Evolutionary conservation across 2,797 vertebrate species (phyloP).

Genomic region (Coilia nasus): DNA sequence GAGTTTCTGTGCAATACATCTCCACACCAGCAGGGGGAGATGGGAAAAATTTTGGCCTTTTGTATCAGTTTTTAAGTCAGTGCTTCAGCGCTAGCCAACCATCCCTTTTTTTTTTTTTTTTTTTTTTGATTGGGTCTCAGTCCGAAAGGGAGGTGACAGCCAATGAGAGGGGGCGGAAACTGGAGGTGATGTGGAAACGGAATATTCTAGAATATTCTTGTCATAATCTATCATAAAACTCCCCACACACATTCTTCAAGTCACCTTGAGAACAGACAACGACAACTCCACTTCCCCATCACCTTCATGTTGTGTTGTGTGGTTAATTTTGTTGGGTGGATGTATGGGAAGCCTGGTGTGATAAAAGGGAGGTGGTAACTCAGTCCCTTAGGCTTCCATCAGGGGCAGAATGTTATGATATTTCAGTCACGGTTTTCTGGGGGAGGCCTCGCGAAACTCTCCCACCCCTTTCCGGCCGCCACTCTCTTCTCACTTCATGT

Average conservation of each 20-base stretch:
- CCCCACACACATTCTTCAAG: neutral
- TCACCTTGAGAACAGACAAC: neutral
- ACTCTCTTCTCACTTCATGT: slow-evolving; percentile 48
- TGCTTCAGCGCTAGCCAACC: slow-evolving; percentile 19
- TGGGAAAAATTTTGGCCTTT: slow-evolving; percentile 4
- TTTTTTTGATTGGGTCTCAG: neutral
- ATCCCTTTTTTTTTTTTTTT: neutral
- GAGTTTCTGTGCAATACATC: slow-evolving; percentile 25
- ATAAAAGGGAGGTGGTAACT: neutral
- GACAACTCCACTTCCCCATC: neutral
- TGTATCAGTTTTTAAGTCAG: slow-evolving; percentile 26
- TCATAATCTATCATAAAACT: neutral
- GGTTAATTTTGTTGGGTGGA: neutral
- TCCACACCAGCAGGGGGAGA: slow-evolving; percentile 14
- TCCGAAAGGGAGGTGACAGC: neutral
- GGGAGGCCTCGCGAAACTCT: too few relatives aligned
- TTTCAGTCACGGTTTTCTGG: too few relatives aligned
- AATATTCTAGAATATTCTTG: slow-evolving; percentile 7
- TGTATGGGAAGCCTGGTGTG: too few relatives aligned
- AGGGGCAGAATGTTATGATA: too few relatives aligned
- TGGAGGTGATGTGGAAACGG: slow-evolving; percentile 6
- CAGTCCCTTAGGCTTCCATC: neutral
- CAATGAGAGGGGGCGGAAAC: neutral
- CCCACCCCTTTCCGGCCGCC: neutral
- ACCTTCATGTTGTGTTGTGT: neutral